Percentiles rank a stretch among this genome's conserved stretches.
Evolutionary conservation across 2,113 vertebrate species (phyloP).

Genomic region (Acanthisitta chloris): DNA sequence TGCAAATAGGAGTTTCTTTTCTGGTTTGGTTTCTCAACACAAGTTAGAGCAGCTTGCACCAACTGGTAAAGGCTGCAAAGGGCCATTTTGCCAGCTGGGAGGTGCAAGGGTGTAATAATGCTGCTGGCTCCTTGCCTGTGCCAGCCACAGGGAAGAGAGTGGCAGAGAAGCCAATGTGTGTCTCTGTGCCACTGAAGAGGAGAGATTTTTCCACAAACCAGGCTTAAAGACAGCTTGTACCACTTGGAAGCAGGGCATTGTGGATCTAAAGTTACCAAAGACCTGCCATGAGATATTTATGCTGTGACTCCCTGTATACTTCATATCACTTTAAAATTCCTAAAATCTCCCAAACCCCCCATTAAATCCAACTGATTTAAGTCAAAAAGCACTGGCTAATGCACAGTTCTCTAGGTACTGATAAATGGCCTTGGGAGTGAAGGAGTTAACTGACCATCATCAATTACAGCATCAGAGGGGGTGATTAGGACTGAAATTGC

Average conservation of each 20-base stretch:
- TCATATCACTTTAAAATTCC: background rate
- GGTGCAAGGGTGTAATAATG: conserved; percentile 53
- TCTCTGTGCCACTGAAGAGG: background rate
- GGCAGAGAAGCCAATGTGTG: conserved; percentile 21
- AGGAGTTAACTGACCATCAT: conserved; percentile 76
- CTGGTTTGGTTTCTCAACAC: conserved; percentile 60
- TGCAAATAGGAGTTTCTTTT: conserved; percentile 58
- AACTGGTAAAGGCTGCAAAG: conserved; percentile 67
- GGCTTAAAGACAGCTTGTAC: conserved; percentile 55
- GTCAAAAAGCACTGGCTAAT: background rate
- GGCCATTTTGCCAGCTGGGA: conserved; percentile 65
- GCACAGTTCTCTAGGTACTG: background rate
- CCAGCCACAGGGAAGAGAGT: conserved; percentile 42
- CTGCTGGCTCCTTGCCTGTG: conserved; percentile 50
- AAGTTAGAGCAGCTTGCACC: conserved; percentile 69
- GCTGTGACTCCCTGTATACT: background rate
- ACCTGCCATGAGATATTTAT: background rate
- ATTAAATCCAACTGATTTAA: background rate
- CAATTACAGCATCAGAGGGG: conserved; percentile 78
- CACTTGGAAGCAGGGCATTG: background rate
- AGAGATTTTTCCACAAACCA: background rate
- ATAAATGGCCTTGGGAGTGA: background rate
- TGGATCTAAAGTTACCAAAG: background rate
- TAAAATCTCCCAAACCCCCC: background rate
- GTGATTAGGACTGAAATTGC: conserved; percentile 81